A percentile compares a stretch with the other conserved stretches of the same genome.
These are phyloP conservation scores for Vidua chalybeata DNA, from an alignment of 2,113 vertebrate genomes.

Conservation along the genomic window DNA sequence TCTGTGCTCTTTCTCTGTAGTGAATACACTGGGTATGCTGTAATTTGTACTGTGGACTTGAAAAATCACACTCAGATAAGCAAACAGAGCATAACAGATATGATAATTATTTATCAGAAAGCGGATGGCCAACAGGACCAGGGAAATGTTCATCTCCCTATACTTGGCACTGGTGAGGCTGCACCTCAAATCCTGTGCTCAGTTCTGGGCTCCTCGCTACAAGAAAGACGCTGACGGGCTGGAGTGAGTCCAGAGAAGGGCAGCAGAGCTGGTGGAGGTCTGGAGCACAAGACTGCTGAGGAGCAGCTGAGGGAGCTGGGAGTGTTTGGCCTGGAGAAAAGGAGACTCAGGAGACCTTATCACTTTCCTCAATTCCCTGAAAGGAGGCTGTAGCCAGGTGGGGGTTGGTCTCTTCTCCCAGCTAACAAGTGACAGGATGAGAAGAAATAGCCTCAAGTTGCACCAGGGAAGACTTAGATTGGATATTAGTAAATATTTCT, in stretches of 20 bases:
- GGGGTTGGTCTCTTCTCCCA: rapidly evolving
- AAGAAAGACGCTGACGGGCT: not conserved
- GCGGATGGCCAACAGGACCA: not conserved
- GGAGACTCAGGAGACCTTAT: not conserved
- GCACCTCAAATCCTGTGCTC: not conserved
- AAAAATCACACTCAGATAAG: not conserved
- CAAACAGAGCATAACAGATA: not conserved
- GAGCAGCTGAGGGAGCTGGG: not conserved
- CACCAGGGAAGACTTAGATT: not conserved
- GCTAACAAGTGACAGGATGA: not conserved
- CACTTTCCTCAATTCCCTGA: rapidly evolving
- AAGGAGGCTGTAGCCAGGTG: not conserved
- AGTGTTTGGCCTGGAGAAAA: not conserved
- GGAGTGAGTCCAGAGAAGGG: not conserved
- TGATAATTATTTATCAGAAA: not conserved
- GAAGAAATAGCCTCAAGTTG: not conserved
- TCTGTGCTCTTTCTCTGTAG: not conserved
- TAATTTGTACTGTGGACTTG: not conserved
- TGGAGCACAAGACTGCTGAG: not conserved
- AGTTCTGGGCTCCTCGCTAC: not conserved
- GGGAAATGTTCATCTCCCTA: not conserved
- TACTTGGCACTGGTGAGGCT: rapidly evolving
- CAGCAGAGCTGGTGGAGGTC: rapidly evolving
- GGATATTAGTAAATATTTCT: not conserved
- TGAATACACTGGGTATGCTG: not conserved